These are phyloP conservation scores for Mionectes macconnelli DNA, from an alignment of 2,113 vertebrate genomes.

Conservation along the genomic window DNA sequence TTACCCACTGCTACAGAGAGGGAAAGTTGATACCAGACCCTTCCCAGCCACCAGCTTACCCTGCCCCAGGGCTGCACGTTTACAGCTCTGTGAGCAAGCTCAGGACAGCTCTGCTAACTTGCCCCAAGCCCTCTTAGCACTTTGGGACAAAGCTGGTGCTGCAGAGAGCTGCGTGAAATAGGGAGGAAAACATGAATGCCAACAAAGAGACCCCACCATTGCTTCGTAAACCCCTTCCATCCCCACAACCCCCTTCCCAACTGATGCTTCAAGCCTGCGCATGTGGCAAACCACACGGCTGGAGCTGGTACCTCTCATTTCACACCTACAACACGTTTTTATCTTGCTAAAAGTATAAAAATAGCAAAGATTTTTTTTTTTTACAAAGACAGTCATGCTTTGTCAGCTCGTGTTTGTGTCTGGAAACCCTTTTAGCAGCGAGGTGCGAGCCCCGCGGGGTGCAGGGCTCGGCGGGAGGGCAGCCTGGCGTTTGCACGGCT, in stretches of 20 bases:
- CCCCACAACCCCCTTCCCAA: background rate
- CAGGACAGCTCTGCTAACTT: background rate
- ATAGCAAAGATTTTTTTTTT: background rate
- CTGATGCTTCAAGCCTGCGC: background rate
- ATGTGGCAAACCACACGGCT: fast-evolving
- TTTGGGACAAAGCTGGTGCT: background rate
- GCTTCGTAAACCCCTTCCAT: fast-evolving
- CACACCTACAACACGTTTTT: background rate
- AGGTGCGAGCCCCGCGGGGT: background rate
- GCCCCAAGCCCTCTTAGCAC: fast-evolving
- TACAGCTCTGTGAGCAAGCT: background rate
- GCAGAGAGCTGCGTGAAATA: background rate
- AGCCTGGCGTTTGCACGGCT: constrained; percentile 18
- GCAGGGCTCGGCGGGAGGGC: background rate
- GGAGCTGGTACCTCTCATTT: background rate
- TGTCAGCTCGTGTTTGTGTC: background rate
- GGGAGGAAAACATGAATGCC: background rate
- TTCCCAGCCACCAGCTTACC: background rate
- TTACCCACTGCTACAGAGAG: background rate
- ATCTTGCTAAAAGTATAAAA: constrained; percentile 16
- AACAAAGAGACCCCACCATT: fast-evolving
- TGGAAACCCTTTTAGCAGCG: background rate
- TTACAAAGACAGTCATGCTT: background rate
- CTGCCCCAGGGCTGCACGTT: background rate
- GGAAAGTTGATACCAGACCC: background rate